Percentiles rank a stretch among this genome's conserved stretches.
Conservation (phyloP, 1,140 invertebrate species). For the Drosophila willistoni region DNA sequence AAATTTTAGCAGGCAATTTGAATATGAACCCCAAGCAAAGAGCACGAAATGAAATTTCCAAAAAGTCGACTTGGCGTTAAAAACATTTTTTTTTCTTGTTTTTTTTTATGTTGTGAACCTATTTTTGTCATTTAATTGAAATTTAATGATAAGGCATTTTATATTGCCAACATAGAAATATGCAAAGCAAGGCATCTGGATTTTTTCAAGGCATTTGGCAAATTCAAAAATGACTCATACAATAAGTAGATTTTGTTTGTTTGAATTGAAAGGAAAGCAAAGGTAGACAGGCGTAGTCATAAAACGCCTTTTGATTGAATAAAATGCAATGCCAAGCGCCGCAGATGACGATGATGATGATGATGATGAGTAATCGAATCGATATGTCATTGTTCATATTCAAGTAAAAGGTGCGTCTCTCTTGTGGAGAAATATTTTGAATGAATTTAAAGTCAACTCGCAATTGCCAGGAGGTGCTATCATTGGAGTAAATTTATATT, state of each 20-base stretch:
- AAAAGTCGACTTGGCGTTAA: constrained; percentile 77
- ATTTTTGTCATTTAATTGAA: constrained; percentile 78
- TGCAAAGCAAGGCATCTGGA: constrained; percentile 46
- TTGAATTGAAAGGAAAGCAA: background rate
- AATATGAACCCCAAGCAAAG: constrained; percentile 52
- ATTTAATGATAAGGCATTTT: constrained; percentile 78
- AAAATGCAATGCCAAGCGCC: background rate
- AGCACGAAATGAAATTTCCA: constrained; percentile 66
- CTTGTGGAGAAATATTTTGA: background rate
- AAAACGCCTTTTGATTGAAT: constrained; percentile 9
- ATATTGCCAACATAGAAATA: constrained; percentile 24
- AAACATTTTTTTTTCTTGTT: constrained; percentile 59
- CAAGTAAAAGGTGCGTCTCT: constrained; percentile 20
- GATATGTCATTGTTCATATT: constrained; percentile 34
- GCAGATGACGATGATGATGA: constrained; percentile 40
- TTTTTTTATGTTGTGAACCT: background rate
- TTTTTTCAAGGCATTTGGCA: constrained; percentile 38
- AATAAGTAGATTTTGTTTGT: constrained; percentile 21
- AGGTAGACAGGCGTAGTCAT: background rate
- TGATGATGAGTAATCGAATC: constrained; percentile 42
- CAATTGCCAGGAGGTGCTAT: background rate
- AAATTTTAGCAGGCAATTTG: constrained; percentile 40
- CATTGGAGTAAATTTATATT: too few relatives aligned
- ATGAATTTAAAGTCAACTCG: too few relatives aligned
- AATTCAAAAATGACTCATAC: constrained; percentile 38